Percentiles rank a stretch among this genome's conserved stretches.
Evolutionary conservation across 2,797 vertebrate genomes (phyloP).

Genomic region (Acanthis flammea): DNA sequence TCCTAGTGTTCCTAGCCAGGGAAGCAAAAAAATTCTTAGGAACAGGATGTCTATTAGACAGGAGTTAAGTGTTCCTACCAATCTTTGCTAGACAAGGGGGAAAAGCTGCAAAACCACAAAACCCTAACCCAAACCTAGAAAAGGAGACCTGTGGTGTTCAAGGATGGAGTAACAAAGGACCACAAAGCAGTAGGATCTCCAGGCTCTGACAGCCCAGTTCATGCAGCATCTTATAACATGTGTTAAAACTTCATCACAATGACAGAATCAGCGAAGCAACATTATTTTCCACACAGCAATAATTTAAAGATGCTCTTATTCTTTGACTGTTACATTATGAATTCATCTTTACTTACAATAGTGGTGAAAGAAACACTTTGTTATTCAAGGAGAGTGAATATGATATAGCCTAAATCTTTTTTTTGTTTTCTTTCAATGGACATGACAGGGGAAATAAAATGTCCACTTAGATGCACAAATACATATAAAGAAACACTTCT

Average conservation of each 20-base stretch:
- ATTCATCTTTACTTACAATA: background rate
- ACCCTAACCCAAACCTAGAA: background rate
- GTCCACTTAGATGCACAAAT: background rate
- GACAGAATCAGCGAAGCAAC: background rate
- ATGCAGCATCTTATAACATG: background rate
- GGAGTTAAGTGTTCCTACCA: background rate
- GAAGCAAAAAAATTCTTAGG: background rate
- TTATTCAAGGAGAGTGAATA: background rate
- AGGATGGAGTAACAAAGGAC: background rate
- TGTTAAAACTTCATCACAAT: background rate
- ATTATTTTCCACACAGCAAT: background rate
- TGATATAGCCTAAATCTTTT: background rate
- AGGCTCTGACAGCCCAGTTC: background rate
- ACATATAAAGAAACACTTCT: background rate
- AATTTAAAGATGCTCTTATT: background rate
- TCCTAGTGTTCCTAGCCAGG: background rate
- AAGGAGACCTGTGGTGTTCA: background rate
- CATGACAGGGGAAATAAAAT: background rate
- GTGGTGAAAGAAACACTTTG: background rate
- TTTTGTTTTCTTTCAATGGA: background rate
- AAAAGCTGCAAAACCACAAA: background rate
- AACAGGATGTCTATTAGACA: background rate
- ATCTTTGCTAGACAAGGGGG: background rate
- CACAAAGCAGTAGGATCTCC: fast-evolving
- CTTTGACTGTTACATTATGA: background rate